These are phyloP conservation scores for Micropoecilia bifurca DNA, from an alignment of 2,797 vertebrate species.

Conservation along the genomic window DNA sequence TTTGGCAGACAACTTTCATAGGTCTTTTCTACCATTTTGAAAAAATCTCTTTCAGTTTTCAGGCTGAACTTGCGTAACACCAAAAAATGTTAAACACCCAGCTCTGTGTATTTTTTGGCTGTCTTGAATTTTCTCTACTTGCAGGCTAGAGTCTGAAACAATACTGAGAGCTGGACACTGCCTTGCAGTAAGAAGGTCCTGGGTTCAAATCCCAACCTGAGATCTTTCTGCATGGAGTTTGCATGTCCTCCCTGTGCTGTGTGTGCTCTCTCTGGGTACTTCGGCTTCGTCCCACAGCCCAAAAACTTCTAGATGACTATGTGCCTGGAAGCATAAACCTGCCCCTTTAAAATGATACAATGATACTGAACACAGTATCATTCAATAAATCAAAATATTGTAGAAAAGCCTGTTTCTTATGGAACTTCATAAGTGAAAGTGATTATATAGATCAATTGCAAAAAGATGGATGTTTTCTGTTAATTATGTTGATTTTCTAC, in stretches of 20 bases:
- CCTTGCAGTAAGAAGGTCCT: neutral
- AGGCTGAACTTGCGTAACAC: neutral
- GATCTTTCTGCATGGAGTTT: neutral
- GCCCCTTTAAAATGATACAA: too few relatives aligned
- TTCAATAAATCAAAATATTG: too few relatives aligned
- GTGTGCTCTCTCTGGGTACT: neutral
- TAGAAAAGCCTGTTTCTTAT: too few relatives aligned
- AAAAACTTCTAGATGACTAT: neutral
- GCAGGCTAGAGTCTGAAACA: neutral
- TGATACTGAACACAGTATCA: too few relatives aligned
- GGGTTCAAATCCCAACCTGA: neutral
- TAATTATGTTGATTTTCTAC: too few relatives aligned
- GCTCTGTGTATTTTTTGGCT: neutral
- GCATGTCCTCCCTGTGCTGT: neutral
- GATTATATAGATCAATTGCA: too few relatives aligned
- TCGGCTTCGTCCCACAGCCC: neutral
- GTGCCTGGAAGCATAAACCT: too few relatives aligned
- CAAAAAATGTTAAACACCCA: too few relatives aligned
- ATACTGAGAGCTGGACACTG: neutral
- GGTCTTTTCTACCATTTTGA: neutral
- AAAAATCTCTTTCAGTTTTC: neutral
- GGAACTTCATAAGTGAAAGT: too few relatives aligned
- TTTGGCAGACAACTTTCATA: too few relatives aligned
- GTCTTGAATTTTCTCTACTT: neutral
- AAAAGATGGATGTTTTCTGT: too few relatives aligned